Base-by-base conservation (phyloP, 2,113 vertebrate genomes). In the Todiramphus chloris region DNA sequence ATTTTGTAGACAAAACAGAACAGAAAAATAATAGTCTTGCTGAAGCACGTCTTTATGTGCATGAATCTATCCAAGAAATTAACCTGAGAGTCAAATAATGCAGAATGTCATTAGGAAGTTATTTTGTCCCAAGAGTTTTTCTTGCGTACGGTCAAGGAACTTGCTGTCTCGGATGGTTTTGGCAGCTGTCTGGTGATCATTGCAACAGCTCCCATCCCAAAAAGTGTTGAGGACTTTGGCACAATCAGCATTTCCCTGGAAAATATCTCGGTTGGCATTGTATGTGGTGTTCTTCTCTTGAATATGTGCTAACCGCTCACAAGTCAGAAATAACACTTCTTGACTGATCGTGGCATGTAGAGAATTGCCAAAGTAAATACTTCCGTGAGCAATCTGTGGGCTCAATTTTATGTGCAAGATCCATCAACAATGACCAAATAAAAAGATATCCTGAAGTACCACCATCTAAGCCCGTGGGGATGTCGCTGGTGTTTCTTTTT, bases 1-100 rank as follows among this genome's bases (percentile, higher is more conserved):
- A 90, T 97, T 96, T 95, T 89, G 33, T 93, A 80, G 83, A 83
- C 68, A 93, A 92, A 96, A 88, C 44, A 82, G 80, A 85, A 88
- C 24, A 70, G 79, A 87, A 77, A 13, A 92, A 35, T 69, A 72
- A 81, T 66, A 84, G 59, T 39, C 66, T 83, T 69, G 39, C 50
- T 48, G 81, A 58, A 39, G 28, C 51, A n/a, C n/a, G 68, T 66
- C 73, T 90, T 87, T 44, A 43, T 51, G 28, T 60, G 21, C 51
- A 63, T 41, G 33, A 75, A 78, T 89, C 79, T 75, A 62, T 53
- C 69, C 69, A 82, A 87, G 48, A 41, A 78, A 80, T 89, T 92
- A 84, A 79, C 73, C 44, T 15, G 33, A 66, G 43, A 68, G 1
- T 74, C 63, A 60, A 80, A 92, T 78, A 68, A 53, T 50, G 58